Conservation (phyloP, 64 coral and sea anemone species). For the Astreopora myriophthalma region DNA sequence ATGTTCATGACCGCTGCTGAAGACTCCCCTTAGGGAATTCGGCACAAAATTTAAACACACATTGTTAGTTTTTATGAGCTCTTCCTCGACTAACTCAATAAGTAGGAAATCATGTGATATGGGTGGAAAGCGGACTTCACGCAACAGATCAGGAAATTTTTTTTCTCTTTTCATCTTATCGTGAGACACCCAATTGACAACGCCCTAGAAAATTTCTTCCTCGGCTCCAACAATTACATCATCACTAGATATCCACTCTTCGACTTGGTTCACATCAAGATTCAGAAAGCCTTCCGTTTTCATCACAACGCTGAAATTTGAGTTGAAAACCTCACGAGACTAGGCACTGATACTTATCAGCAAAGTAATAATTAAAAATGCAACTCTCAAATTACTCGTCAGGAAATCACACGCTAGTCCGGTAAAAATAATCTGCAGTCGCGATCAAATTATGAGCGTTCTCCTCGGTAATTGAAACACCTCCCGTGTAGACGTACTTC, state of each 20-base stretch:
- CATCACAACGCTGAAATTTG: neutral
- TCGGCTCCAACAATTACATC: neutral
- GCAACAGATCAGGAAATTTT: neutral
- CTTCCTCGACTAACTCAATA: neutral
- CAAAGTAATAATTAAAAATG: constrained; percentile 3
- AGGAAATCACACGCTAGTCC: neutral
- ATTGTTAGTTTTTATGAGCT: neutral
- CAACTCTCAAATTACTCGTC: neutral
- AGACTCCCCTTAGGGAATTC: neutral
- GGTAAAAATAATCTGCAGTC: neutral
- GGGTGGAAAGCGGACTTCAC: neutral
- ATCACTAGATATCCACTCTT: constrained; percentile 7
- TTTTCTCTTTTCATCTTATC: neutral
- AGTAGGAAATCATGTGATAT: neutral
- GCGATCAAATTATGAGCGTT: neutral
- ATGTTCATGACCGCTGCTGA: no score
- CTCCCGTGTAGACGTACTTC: neutral
- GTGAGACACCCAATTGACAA: constrained; percentile 4
- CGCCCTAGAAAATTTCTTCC: neutral
- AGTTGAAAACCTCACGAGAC: neutral
- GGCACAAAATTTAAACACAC: neutral
- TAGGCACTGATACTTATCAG: neutral
- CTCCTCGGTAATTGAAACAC: neutral
- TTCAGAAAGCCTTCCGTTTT: neutral
- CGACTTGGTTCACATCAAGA: neutral